A percentile compares a stretch with the other conserved stretches of the same genome.
Evolutionary conservation across 37 sponge, comb jelly and placozoan genomes (phyloP).

Genomic region (Lycopodina hypogea): DNA sequence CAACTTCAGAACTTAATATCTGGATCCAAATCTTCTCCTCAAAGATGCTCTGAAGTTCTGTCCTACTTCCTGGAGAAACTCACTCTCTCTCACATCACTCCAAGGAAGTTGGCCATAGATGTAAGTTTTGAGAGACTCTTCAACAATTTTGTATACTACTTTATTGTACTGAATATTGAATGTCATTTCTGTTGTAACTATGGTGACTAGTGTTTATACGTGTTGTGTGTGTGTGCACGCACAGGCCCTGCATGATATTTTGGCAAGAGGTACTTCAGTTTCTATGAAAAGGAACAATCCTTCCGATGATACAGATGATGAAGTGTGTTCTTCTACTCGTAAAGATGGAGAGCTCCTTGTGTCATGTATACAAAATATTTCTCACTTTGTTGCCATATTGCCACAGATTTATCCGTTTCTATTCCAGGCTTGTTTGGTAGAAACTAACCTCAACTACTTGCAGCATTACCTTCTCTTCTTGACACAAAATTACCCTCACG

Average conservation of each 20-base stretch:
- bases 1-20: conserved; percentile 50
- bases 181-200: no score
- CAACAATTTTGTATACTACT: no score
- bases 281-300: neutral
- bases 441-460: conserved; percentile 26
- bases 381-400: conserved; percentile 51
- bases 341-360: conserved; percentile 40
- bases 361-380: conserved; percentile 18
- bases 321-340: neutral
- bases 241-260: conserved; percentile 44
- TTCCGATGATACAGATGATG: conserved; percentile 42
- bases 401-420: conserved; percentile 32
- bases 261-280: neutral
- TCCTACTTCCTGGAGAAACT: conserved; percentile 72
- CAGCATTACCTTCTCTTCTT: conserved; percentile 40
- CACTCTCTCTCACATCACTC: conserved; percentile 33
- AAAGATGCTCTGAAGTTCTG: conserved; percentile 43
- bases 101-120: conserved; percentile 51
- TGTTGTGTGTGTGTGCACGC: no score
- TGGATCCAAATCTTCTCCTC: conserved; percentile 23
- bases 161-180: no score
- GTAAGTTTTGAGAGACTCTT: conserved; percentile 24
- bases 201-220: no score
- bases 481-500: conserved; percentile 39
- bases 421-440: conserved; percentile 42